A percentile compares a stretch with the other conserved stretches of the same genome.
Evolutionary conservation across 2,113 vertebrate genomes (phyloP).

Genomic region (Pyxicephalus adspersus): DNA sequence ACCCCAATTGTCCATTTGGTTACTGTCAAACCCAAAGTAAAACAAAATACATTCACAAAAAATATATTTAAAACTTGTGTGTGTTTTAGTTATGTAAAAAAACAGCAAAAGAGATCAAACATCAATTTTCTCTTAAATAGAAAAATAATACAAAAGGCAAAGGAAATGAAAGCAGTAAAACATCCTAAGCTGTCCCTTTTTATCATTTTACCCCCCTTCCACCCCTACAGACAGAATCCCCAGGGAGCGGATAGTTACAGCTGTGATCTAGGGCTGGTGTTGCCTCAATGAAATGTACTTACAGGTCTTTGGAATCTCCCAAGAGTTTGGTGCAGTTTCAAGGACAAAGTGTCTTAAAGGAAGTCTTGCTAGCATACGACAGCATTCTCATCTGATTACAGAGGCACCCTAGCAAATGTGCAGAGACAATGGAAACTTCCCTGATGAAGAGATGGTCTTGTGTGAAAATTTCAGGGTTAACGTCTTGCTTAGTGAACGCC

Average conservation of each 20-base stretch:
- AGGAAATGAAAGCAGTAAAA: constrained; percentile 73
- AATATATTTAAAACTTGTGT: constrained; percentile 67
- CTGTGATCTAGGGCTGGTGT: constrained; percentile 70
- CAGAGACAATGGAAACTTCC: constrained; percentile 76
- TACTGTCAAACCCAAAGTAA: not conserved
- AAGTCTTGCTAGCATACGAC: constrained; percentile 86
- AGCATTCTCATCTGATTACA: constrained; percentile 82
- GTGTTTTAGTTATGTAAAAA: constrained; percentile 72
- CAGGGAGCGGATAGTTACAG: constrained; percentile 79
- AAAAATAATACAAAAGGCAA: constrained; percentile 61
- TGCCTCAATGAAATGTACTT: constrained; percentile 87
- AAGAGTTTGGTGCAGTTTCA: constrained; percentile 99
- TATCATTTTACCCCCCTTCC: constrained; percentile 61
- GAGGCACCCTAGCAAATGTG: constrained; percentile 73
- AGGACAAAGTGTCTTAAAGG: constrained; percentile 92
- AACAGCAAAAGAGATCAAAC: constrained; percentile 76
- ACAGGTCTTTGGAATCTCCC: constrained; percentile 92
- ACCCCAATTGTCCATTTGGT: not conserved
- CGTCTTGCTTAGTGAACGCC: constrained; percentile 76
- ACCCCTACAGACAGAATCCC: constrained; percentile 69
- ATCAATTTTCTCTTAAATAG: constrained; percentile 77
- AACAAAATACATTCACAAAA: not conserved
- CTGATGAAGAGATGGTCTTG: constrained; percentile 76
- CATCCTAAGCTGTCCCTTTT: constrained; percentile 39
- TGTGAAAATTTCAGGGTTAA: constrained; percentile 75